Percentiles rank a stretch among this genome's conserved stretches.
These are phyloP conservation scores for Clarias batrachus DNA, from an alignment of 2,113 vertebrate species.

Conservation along the genomic window DNA sequence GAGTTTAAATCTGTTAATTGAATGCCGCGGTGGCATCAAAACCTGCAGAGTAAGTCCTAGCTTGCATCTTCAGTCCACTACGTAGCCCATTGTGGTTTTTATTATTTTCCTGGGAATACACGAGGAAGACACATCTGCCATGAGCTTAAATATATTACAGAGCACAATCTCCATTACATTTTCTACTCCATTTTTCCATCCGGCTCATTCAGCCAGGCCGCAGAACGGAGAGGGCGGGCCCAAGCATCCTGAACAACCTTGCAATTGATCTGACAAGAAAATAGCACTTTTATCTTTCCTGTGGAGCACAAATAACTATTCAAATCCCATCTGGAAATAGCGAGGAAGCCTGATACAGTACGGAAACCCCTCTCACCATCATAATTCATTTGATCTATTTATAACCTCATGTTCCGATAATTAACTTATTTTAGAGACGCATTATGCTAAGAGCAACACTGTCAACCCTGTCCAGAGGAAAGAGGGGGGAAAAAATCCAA, in stretches of 20 bases:
- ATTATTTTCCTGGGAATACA: constrained; percentile 10
- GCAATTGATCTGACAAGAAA: constrained; percentile 49
- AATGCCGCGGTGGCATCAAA: not conserved
- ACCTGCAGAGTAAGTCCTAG: constrained; percentile 10
- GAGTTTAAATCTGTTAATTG: not conserved
- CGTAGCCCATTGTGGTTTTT: not conserved
- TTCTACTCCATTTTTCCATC: constrained; percentile 45
- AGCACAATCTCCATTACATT: constrained; percentile 48
- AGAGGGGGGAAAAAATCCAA: not conserved
- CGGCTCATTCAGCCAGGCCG: constrained; percentile 32
- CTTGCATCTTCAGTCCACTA: constrained; percentile 24
- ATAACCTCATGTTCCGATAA: constrained; percentile 18
- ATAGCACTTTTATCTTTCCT: constrained; percentile 46
- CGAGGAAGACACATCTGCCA: constrained; percentile 30
- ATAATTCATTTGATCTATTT: not conserved
- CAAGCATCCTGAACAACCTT: constrained; percentile 33
- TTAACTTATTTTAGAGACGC: constrained; percentile 15
- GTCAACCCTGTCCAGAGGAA: not conserved
- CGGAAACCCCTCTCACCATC: constrained; percentile 18
- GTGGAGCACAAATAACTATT: constrained; percentile 39
- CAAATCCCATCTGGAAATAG: constrained; percentile 37
- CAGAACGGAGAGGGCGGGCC: constrained; percentile 8
- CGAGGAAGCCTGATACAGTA: constrained; percentile 13
- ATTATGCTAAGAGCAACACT: not conserved
- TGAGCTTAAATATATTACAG: constrained; percentile 49